Conservation (phyloP, 2,888 invertebrate species). For the Coenonympha glycerion region DNA sequence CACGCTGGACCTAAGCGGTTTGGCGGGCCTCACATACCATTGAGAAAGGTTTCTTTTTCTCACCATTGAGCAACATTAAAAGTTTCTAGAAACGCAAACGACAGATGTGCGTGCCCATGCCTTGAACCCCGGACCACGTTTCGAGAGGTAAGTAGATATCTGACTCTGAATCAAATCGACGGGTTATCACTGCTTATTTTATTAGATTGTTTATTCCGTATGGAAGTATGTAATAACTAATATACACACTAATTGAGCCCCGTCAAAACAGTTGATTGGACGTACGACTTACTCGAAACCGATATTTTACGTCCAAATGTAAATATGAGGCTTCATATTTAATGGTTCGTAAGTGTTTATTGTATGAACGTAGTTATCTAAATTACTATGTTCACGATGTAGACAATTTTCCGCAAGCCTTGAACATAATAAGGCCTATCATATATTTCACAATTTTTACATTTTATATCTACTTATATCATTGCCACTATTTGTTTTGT, state of each 20-base stretch:
- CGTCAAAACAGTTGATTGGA: neutral
- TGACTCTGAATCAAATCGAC: too few species aligned
- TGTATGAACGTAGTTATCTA: constrained; percentile 16
- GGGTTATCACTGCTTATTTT: too few species aligned
- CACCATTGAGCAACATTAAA: too few species aligned
- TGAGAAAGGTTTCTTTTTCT: too few species aligned
- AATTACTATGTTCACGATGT: constrained; percentile 21
- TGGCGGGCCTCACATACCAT: too few species aligned
- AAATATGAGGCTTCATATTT: constrained; percentile 14
- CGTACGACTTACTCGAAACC: neutral
- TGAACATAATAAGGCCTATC: constrained; percentile 11
- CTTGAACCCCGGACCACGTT: too few species aligned
- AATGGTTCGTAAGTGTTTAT: constrained; percentile 16
- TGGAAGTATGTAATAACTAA: neutral
- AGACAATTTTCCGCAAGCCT: constrained; percentile 14
- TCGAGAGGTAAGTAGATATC: too few species aligned
- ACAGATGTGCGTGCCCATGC: too few species aligned
- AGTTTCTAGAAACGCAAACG: too few species aligned
- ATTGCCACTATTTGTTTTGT: constrained; percentile 33
- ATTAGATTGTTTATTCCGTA: too few species aligned
- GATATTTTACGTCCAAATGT: constrained; percentile 6
- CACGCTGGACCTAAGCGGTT: too few species aligned
- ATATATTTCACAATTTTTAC: constrained; percentile 8
- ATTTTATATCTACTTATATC: too few species aligned
- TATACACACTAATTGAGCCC: neutral